Base-by-base conservation (phyloP, 2,113 vertebrate genomes). In the Puffinus mauretanicus region DNA sequence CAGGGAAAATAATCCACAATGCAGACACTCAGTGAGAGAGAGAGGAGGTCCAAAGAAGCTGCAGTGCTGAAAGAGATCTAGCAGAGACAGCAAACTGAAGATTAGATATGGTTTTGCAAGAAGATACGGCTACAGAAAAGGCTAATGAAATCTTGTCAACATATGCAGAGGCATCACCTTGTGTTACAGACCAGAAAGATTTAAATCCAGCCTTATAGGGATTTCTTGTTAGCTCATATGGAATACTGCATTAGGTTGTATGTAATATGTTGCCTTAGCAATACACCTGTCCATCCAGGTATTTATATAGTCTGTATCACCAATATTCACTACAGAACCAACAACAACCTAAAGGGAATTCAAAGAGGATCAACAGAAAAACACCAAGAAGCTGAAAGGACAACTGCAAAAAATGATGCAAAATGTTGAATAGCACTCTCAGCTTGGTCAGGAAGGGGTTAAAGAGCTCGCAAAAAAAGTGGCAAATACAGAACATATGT, bases 1-100 rank as follows among this genome's bases (percentile, higher is more conserved):
- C 79, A 90, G 96, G 89, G 89, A 96, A 96, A 89, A 97, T 82
- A 96, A 95, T 82, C 86, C 97, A 91, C 93, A 95, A 82, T 46
- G 42, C 73, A 87, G 91, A 84, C 57, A 32, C 44, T 89, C 84
- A 60, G 72, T 21, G 72, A 92, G 88, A 91, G 36, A 94, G 16
- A 78, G 64, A 25, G 29, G 64, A 87, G 88, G 90, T 83, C 88
- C 92, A 77, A 90, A 70, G 89, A 58, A 94, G 70, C 93, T 95
- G 84, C 91, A 77, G 75, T 25, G 58, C 81, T 94, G 94, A 82
- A 79, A 91, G 88, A 94, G 78, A 93, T 80, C 70, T 77, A 82
- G 78, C 91, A 89, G 84, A 97, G 94, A 93, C 91, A 97, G 89
- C 75, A 95, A 91, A 88, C 75, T 51, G 78, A 52, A 95, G 94